phyloP scores from a whole-genome alignment of 2,797 vertebrate genomes.

The Anisognathus igniventris region DNA sequence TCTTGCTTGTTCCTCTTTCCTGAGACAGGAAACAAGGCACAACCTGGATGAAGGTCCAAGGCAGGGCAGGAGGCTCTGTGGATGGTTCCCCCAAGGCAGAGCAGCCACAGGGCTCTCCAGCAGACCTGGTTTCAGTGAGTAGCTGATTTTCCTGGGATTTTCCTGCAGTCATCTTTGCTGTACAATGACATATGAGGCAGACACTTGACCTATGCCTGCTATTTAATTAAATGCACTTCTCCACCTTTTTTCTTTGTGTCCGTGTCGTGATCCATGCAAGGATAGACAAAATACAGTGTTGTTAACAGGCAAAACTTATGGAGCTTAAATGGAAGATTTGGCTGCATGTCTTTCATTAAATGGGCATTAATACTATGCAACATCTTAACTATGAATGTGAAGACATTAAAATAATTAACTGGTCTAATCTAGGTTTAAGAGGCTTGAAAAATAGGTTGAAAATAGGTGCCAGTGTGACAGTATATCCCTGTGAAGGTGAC shows the following conservation, averaged over 20 bases:
- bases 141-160: constrained; percentile 60
- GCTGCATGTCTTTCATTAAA: constrained; percentile 62
- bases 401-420: constrained; percentile 67
- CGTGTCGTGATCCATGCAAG: constrained; percentile 29
- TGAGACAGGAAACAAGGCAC: neutral
- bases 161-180: constrained; percentile 59
- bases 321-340: constrained; percentile 58
- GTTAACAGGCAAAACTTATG: constrained; percentile 56
- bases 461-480: neutral
- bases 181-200: constrained; percentile 73
- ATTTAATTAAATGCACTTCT: constrained; percentile 64
- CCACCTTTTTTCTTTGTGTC: constrained; percentile 36
- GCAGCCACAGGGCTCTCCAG: constrained; percentile 15
- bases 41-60: neutral
- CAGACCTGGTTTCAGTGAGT: neutral
- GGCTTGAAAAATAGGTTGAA: constrained; percentile 50
- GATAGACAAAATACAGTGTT: constrained; percentile 64
- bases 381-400: constrained; percentile 18
- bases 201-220: constrained; percentile 69
- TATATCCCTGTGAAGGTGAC: constrained; percentile 49
- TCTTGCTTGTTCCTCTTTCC: neutral
- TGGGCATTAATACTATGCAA: constrained; percentile 37
- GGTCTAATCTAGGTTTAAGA: constrained; percentile 50
- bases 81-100: constrained; percentile 1
- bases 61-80: neutral